Evolutionary conservation across 2,113 vertebrate genomes (phyloP).

Genomic region (Phaethornis superciliosus): DNA sequence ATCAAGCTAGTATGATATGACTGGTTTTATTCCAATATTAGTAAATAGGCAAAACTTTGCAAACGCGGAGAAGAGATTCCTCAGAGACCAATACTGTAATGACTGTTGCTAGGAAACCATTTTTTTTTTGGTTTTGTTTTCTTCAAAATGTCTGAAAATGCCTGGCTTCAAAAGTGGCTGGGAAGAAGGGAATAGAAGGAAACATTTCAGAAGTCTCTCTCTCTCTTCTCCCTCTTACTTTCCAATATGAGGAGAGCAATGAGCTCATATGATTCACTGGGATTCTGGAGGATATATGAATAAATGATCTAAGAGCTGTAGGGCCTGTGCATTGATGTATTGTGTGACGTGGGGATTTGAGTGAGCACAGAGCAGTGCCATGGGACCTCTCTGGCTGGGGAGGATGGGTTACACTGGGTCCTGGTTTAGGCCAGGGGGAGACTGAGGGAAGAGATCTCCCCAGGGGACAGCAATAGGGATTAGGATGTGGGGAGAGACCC

Average conservation of each 20-base stretch:
- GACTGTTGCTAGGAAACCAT: slow-evolving; percentile 43
- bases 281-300: neutral
- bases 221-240: neutral
- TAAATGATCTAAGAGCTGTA: no score
- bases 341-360: neutral
- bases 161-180: neutral
- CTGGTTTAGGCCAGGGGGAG: neutral
- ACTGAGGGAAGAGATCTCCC: neutral
- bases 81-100: neutral
- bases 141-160: neutral
- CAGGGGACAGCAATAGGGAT: neutral
- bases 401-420: fast-evolving
- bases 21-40: neutral
- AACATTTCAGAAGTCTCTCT: neutral
- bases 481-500: neutral
- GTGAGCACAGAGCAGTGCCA: neutral
- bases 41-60: neutral
- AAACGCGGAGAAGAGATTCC: neutral
- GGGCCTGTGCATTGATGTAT: fast-evolving
- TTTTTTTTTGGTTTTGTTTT: slow-evolving; percentile 20
- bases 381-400: fast-evolving
- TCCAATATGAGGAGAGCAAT: neutral
- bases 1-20: neutral
- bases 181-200: neutral
- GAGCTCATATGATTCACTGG: fast-evolving